Evolutionary conservation across 2,888 invertebrate genomes (phyloP).

Genomic region (Polymixis lichenea): DNA sequence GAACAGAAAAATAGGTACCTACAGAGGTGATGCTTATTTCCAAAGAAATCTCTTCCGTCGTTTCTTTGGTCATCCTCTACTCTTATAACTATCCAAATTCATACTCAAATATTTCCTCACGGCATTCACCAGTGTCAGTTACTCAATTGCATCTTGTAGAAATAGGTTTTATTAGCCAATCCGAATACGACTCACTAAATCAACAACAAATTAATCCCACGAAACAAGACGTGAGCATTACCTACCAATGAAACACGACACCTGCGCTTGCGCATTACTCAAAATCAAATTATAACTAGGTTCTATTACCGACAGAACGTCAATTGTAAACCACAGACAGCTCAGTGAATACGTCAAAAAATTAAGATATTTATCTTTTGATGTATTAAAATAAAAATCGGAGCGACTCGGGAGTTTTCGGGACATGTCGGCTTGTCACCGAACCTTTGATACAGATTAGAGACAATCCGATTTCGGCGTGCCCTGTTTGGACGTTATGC

Average conservation of each 20-base stretch:
- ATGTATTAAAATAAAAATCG: constrained; percentile 66
- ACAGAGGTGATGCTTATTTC: no score
- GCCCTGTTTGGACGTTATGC: constrained; percentile 61
- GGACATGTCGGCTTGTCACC: constrained; percentile 67
- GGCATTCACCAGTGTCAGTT: not conserved
- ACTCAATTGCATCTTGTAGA: not conserved
- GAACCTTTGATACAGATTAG: constrained; percentile 66
- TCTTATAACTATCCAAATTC: not conserved
- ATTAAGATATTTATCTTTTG: constrained; percentile 70
- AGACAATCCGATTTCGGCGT: constrained; percentile 70
- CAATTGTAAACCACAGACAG: constrained; percentile 66
- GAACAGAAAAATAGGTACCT: no score
- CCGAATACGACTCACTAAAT: constrained; percentile 10
- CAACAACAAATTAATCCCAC: constrained; percentile 53
- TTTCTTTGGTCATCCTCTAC: not conserved
- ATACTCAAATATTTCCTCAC: not conserved
- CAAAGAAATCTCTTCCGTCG: no score
- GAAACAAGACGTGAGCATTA: constrained; percentile 50
- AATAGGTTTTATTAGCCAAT: not conserved
- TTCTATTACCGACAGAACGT: constrained; percentile 65
- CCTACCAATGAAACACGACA: constrained; percentile 56
- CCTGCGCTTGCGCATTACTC: constrained; percentile 59
- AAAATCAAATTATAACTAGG: constrained; percentile 63
- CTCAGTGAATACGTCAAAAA: constrained; percentile 70
- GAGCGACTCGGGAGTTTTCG: constrained; percentile 50